A percentile compares a stretch with the other conserved stretches of the same genome.
Evolutionary conservation across 2,888 invertebrate genomes (phyloP).

Genomic region (Acanthoscelides obtectus): DNA sequence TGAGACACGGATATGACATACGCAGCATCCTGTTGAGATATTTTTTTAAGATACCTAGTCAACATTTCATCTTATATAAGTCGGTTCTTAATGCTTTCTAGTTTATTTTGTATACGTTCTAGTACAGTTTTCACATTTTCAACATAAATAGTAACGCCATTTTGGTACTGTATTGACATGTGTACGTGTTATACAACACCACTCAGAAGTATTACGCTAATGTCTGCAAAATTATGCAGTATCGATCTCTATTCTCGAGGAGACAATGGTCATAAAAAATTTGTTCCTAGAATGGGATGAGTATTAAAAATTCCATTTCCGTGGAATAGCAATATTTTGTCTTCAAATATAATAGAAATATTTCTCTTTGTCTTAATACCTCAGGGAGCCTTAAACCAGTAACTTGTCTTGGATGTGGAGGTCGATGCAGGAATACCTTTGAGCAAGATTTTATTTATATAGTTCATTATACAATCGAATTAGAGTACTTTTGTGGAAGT

Average conservation of each 20-base stretch:
- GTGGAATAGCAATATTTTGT: too few species aligned
- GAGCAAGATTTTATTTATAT: not conserved
- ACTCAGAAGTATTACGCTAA: not conserved
- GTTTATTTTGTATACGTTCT: not conserved
- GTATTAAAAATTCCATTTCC: too few species aligned
- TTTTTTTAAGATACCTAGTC: conserved; percentile 15
- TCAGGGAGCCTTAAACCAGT: too few species aligned
- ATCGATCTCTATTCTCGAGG: too few species aligned
- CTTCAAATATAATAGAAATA: too few species aligned
- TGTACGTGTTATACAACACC: not conserved
- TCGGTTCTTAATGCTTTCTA: not conserved
- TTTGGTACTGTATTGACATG: not conserved
- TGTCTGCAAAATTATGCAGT: too few species aligned
- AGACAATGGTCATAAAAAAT: too few species aligned
- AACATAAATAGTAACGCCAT: not conserved
- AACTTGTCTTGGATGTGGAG: too few species aligned
- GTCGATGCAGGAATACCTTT: not conserved
- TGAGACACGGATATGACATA: conserved; percentile 18
- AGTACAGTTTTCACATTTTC: not conserved
- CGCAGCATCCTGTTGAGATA: conserved; percentile 17
- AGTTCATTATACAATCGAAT: not conserved
- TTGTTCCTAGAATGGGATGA: too few species aligned
- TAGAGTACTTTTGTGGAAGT: not conserved
- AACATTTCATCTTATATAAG: not conserved
- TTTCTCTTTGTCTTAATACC: too few species aligned